Conservation (phyloP, 2,888 invertebrate genomes). For the Rhopalosiphum nymphaeae region DNA sequence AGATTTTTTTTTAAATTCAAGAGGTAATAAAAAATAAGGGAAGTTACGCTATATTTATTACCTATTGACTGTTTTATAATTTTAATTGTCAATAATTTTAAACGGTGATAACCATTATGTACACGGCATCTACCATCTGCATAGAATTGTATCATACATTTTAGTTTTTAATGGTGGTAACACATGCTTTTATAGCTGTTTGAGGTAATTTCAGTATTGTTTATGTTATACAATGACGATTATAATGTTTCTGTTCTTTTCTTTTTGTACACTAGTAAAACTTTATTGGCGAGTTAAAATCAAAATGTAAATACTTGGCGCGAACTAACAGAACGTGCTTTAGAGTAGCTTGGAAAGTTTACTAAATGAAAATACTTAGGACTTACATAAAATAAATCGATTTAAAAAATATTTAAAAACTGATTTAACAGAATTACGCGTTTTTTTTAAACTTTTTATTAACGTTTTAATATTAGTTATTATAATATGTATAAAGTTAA, state of each 20-base stretch:
- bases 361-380: background rate
- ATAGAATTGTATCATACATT: background rate
- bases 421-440: background rate
- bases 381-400: slow-evolving; percentile 14
- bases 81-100: slow-evolving; percentile 38
- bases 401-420: slow-evolving; percentile 10
- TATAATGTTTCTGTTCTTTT: slow-evolving; percentile 21
- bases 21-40: background rate
- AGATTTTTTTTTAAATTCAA: background rate
- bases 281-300: slow-evolving; percentile 47
- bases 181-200: slow-evolving; percentile 19
- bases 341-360: slow-evolving; percentile 25
- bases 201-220: slow-evolving; percentile 7
- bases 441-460: background rate
- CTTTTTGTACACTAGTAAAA: slow-evolving; percentile 7
- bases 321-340: slow-evolving; percentile 34
- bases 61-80: slow-evolving; percentile 3
- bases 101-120: background rate
- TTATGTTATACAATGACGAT: slow-evolving; percentile 29
- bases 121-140: slow-evolving; percentile 20
- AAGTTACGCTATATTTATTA: background rate
- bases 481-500: background rate
- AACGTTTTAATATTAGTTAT: background rate
- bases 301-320: slow-evolving; percentile 35
- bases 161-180: slow-evolving; percentile 32